Evolutionary conservation across 2,888 invertebrate genomes (phyloP).

Genomic region (Proisotoma minuta): DNA sequence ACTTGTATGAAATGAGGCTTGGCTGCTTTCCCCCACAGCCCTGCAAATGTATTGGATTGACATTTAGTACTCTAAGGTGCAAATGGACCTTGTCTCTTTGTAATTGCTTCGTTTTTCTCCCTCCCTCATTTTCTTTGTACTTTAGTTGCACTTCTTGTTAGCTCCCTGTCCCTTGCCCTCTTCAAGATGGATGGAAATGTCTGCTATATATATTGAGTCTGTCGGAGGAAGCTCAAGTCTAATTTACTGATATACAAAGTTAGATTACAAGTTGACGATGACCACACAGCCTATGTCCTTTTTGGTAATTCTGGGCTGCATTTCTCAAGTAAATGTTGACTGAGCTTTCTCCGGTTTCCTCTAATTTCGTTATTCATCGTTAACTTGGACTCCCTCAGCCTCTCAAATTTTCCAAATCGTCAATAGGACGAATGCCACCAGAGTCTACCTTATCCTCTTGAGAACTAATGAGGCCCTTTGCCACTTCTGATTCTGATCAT

Average conservation of each 20-base stretch:
- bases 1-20: too few relatives aligned
- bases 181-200: neutral
- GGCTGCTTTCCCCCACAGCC: too few relatives aligned
- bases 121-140: neutral
- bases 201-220: neutral
- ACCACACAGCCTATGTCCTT: too few relatives aligned
- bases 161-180: neutral
- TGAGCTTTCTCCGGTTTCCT: neutral
- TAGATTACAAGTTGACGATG: neutral
- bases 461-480: constrained; percentile 10
- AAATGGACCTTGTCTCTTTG: constrained; percentile 39
- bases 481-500: constrained; percentile 4
- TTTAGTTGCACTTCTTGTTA: neutral
- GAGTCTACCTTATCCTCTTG: neutral
- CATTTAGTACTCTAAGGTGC: constrained; percentile 33
- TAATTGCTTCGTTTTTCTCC: constrained; percentile 9
- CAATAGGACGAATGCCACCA: neutral
- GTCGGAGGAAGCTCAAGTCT: too few relatives aligned
- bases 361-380: constrained; percentile 14
- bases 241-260: neutral
- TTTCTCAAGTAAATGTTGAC: too few relatives aligned
- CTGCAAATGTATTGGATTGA: neutral
- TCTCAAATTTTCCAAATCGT: neutral
- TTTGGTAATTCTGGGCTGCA: neutral
- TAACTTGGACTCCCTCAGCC: neutral